Conservation (phyloP, 2,797 vertebrate genomes). For the Acanthurus tractus region DNA sequence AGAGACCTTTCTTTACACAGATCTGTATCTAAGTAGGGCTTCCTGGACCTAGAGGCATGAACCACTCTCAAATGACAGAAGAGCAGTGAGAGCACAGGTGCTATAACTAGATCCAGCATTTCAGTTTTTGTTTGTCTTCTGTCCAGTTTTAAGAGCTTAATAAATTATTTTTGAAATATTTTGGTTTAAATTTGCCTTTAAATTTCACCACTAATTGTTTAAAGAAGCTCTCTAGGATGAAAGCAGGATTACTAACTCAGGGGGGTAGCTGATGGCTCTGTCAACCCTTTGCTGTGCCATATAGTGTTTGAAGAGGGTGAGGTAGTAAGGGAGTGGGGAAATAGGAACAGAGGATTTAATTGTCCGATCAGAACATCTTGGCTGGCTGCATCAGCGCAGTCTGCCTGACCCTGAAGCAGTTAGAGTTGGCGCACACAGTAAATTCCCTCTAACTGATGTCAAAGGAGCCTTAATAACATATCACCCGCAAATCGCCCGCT, state of each 20-base stretch:
- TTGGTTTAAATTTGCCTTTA: slow-evolving; percentile 45
- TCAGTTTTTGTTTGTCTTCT: slow-evolving; percentile 35
- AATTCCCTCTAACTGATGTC: slow-evolving; percentile 45
- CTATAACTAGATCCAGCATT: slow-evolving; percentile 28
- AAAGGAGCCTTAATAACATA: slow-evolving; percentile 51
- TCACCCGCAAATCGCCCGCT: slow-evolving; percentile 9
- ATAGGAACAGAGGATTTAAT: slow-evolving; percentile 59
- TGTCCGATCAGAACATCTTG: slow-evolving; percentile 61
- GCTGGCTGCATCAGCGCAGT: slow-evolving; percentile 24
- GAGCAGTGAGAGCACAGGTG: slow-evolving; percentile 23
- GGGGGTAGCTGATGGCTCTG: slow-evolving; percentile 86
- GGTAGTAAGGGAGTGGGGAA: slow-evolving; percentile 70
- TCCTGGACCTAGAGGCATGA: slow-evolving; percentile 58
- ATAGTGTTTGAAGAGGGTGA: slow-evolving; percentile 76
- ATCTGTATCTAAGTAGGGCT: slow-evolving; percentile 64
- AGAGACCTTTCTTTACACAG: slow-evolving; percentile 58
- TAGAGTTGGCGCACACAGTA: slow-evolving; percentile 34
- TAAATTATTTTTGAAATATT: slow-evolving; percentile 22
- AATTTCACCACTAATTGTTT: slow-evolving; percentile 43
- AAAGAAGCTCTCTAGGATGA: slow-evolving; percentile 41
- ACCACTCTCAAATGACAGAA: slow-evolving; percentile 50
- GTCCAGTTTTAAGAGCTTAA: slow-evolving; percentile 36
- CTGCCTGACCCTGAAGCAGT: slow-evolving; percentile 36
- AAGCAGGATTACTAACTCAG: slow-evolving; percentile 78
- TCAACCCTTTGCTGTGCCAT: slow-evolving; percentile 77